Base-by-base conservation (phyloP, 2,888 invertebrate genomes). In the Sclerodermus sp. region DNA sequence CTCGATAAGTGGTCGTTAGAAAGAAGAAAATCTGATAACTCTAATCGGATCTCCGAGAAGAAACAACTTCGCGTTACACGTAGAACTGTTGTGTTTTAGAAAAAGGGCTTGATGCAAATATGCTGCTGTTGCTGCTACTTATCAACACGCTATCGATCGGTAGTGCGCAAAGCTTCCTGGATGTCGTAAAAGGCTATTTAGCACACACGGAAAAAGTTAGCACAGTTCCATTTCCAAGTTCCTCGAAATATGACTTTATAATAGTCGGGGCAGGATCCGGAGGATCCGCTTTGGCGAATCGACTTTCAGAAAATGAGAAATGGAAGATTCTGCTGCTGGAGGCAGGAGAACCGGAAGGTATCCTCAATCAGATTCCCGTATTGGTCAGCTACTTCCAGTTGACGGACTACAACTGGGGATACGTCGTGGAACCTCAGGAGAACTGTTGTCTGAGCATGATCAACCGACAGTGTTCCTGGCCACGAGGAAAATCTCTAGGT, bases 401-500 rank as follows among this genome's bases (percentile, higher is more conserved):
- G 29, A 84, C 85, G 0, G 82, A 83, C 38, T 86, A 85, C 65
- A 85, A 88, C 57, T 90, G 90, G 89, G 85, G 84, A 41, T 90
- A 87, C 74, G 82, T 82, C 40, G 85, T 87, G 55, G 85, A 86
- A 61, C 85, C 83, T 0, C 87, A 89, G 62, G 79, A 80, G 1
- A 80, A 80, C 14, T 82, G 86, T 1, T 89, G 89, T 51, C 74
- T 82, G 12, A 84, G 90, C 5, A 87, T 91, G 81, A 85, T 86
- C 58, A 85, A 89, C 58, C 82, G 83, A 58, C 86, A 86, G 53
- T 90, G 91, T 72, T 85, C 88, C 62, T 91, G 87, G 87, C 91
- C 91, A 0, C 58, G 67, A 37, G 77, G 77, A 10, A 76, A 72
- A 58, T 61, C 62, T 1, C 57, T 77, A 4, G 77, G 77, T 1